Evolutionary conservation across 2,888 invertebrate genomes (phyloP).

Genomic region (Tanaodytes sp.): DNA sequence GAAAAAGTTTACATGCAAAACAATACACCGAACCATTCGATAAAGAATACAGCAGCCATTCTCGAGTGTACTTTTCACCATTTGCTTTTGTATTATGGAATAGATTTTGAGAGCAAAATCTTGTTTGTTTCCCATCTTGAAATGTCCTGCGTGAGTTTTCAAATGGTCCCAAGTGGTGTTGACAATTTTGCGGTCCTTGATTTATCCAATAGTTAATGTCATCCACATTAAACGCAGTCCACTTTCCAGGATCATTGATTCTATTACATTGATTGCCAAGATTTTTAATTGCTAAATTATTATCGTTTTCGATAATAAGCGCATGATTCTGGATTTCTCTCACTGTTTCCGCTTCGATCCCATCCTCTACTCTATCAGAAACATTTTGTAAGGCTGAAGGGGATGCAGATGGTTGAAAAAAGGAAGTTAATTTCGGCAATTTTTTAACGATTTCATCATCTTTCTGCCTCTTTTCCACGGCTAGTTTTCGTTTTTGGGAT

Average conservation of each 20-base stretch:
- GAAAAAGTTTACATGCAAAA: conserved; percentile 45
- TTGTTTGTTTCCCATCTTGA: conserved; percentile 28
- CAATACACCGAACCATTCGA: conserved; percentile 41
- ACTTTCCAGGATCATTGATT: conserved; percentile 14
- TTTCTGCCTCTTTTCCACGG: conserved; percentile 25
- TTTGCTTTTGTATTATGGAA: conserved; percentile 32
- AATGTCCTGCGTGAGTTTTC: conserved; percentile 29
- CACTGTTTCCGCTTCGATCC: not conserved
- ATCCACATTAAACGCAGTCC: conserved; percentile 12
- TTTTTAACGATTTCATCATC: conserved; percentile 20
- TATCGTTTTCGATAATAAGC: conserved; percentile 9
- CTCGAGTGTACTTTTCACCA: conserved; percentile 46
- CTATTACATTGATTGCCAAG: conserved; percentile 8
- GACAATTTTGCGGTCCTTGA: conserved; percentile 30
- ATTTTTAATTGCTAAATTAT: too few relatives aligned
- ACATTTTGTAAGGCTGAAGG: not conserved
- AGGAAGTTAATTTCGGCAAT: conserved; percentile 28
- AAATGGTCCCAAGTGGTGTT: conserved; percentile 35
- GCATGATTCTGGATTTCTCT: conserved; percentile 3
- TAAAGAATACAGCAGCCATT: conserved; percentile 51
- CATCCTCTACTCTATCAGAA: conserved; percentile 1
- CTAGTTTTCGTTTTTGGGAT: conserved; percentile 29
- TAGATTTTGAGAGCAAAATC: conserved; percentile 32
- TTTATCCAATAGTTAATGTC: conserved; percentile 24
- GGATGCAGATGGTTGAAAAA: conserved; percentile 16